Base-by-base conservation (phyloP, 2,113 vertebrate species). In the Podilymbus podiceps region DNA sequence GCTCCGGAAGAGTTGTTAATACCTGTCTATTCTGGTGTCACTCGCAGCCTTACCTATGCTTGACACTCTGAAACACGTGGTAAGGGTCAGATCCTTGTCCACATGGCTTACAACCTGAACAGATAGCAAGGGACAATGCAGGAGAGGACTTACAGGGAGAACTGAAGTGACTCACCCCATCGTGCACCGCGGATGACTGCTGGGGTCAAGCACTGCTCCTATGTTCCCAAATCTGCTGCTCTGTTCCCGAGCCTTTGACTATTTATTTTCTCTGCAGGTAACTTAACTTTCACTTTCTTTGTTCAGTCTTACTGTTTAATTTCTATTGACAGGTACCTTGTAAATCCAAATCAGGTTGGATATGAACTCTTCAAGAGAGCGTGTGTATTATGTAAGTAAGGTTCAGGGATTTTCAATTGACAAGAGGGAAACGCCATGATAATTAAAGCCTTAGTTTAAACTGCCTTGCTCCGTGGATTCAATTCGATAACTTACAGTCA, bases 1-100 rank as follows among this genome's bases (percentile, higher is more conserved):
- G 40, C 1, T 6, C 23, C 1, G 0, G 2, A 2, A 1, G 24
- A 46, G 31, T 2, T 47, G 15, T 7, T 81, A 30, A 13, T 33
- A 47, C 19, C 72, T 2, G 3, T 31, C 2, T 20, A 40, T 67
- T 60, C 55, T 22, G 27, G 28, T 11, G 28, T 30, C 55, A 23
- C 78, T 62, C 3, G 3, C 35, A 73, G 83, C 47, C 74, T 50
- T 17, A 22, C 19, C 42, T 38, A 4, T 8, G 31, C 35, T 38
- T 35, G 72, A 19, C 19, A 17, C 27, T n/a, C 31, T 50, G 2
- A 21, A 64, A 38, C 24, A 31, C 0, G 1, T 2, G 35, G 12
- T 12, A 15, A 35, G 31, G 4, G 22, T 12, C 73, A 21, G 28
- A 11, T 68, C 50, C 33, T 31, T 12, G 7, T 10, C 25, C 33